phyloP scores from a whole-genome alignment of 2,888 invertebrate genomes.

The Eretmocerus hayati region DNA sequence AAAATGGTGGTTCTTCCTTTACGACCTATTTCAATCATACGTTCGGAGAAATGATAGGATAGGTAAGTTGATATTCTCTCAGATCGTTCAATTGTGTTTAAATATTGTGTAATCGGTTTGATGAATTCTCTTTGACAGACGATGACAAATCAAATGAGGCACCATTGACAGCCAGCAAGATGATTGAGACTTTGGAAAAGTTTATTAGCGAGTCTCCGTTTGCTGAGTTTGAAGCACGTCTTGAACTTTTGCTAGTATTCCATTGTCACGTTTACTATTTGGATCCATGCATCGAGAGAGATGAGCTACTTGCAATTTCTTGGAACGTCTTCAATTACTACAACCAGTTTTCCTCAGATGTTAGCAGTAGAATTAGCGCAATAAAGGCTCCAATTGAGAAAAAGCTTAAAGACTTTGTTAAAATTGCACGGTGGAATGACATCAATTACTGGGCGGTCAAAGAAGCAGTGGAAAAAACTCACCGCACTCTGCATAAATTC shows the following conservation, averaged over 20 bases:
- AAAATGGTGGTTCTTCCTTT: conserved; percentile 89
- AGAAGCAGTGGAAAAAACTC: conserved; percentile 80
- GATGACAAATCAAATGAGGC: conserved; percentile 25
- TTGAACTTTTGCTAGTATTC: conserved; percentile 72
- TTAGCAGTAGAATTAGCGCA: conserved; percentile 59
- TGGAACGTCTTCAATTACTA: conserved; percentile 84
- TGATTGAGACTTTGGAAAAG: conserved; percentile 61
- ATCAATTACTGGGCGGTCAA: conserved; percentile 90
- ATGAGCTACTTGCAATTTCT: conserved; percentile 59
- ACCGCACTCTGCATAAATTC: conserved; percentile 78
- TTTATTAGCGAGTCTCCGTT: conserved; percentile 79
- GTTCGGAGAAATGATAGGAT: conserved; percentile 31
- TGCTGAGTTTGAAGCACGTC: conserved; percentile 73
- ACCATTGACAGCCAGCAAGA: conserved; percentile 36
- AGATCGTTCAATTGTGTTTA: not conserved
- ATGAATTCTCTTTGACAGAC: not conserved
- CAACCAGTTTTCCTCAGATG: conserved; percentile 64
- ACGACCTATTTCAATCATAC: conserved; percentile 62
- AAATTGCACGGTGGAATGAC: conserved; percentile 93
- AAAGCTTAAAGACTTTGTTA: conserved; percentile 85
- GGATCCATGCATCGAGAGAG: conserved; percentile 39
- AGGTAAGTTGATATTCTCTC: too few species aligned
- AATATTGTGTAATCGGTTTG: not conserved
- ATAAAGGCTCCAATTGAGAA: conserved; percentile 80
- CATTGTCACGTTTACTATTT: conserved; percentile 70